Conservation (phyloP, 2,113 vertebrate species). For the Cricetomys ansorgei region DNA sequence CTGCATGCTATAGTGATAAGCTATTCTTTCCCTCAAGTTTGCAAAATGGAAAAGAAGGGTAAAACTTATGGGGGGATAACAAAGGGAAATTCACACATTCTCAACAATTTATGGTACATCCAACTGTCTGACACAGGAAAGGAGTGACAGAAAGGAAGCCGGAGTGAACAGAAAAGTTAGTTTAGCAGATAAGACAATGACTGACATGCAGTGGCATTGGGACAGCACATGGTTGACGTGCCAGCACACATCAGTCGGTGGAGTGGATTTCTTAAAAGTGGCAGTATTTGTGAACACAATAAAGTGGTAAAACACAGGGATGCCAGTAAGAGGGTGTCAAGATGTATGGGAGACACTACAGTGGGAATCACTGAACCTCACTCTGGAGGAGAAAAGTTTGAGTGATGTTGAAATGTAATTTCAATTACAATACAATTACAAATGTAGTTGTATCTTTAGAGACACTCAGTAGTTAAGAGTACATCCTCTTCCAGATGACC, state of each 20-base stretch:
- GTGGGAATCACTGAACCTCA: not conserved
- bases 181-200: not conserved
- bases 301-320: not conserved
- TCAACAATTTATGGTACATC: not conserved
- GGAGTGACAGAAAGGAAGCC: not conserved
- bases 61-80: not conserved
- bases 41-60: not conserved
- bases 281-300: not conserved
- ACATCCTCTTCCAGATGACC: not conserved
- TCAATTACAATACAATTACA: no score
- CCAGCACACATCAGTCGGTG: not conserved
- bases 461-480: not conserved
- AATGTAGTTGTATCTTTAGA: not conserved
- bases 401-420: not conserved
- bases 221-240: accelerated
- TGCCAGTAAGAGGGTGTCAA: not conserved
- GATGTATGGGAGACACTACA: not conserved
- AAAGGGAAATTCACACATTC: not conserved
- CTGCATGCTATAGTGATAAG: not conserved
- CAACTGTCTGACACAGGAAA: not conserved
- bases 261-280: not conserved
- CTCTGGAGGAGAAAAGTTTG: not conserved
- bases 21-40: not conserved
- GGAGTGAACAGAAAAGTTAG: not conserved
- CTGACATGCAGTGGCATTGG: not conserved